Base-by-base conservation (phyloP, 2,797 vertebrate species). In the Schizopygopsis pylzovi region DNA sequence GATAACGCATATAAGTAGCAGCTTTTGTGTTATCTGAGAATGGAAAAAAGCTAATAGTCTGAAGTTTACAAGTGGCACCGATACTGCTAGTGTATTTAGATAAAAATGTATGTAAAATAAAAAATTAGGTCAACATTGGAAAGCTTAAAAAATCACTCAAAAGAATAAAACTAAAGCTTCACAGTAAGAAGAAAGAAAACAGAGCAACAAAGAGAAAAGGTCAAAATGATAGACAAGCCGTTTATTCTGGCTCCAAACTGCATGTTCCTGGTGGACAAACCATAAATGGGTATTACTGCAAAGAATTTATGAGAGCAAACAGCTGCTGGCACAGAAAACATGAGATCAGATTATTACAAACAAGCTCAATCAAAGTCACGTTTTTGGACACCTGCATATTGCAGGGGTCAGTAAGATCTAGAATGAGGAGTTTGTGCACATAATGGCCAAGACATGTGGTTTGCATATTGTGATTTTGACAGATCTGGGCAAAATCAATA, bases 231-330 rank as follows among this genome's bases (percentile, higher is more conserved):
- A 59, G 15, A 79, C 75, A 37, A 49, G 45, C 75, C 5, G 9
- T 37, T 52, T 79, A 61, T 70, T 79, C 71, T 85, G 83, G 83
- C 76, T 25, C 1, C 6, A 59, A 25, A 33, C 49, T n/a, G 39
- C 52, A 70, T 54, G 37, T 39, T 59, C 52, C 52, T 70, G 18
- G 73, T 79, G 63, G 76, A 85, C 76, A 43, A 77, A 79, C 83
- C 83, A 85, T 85, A 85, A 79, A 85, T 79, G 76, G 83, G 47
- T 47, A 79, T 56, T 33, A 79, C 52, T 61, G 37, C 25, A 61
- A 71, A 56, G 22, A 75, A 76, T 33, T 63, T 83, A 63, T 63
- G 70, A 82, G 11, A 41, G 72, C 73, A 54, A 77, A 77, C 33
- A 43, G 59, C 72, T 68, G 59, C 41, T 85, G 75, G 75, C 75